These are phyloP conservation scores for Pantelozetes paolii DNA, from an alignment of 2,888 invertebrate genomes.

Conservation along the genomic window DNA sequence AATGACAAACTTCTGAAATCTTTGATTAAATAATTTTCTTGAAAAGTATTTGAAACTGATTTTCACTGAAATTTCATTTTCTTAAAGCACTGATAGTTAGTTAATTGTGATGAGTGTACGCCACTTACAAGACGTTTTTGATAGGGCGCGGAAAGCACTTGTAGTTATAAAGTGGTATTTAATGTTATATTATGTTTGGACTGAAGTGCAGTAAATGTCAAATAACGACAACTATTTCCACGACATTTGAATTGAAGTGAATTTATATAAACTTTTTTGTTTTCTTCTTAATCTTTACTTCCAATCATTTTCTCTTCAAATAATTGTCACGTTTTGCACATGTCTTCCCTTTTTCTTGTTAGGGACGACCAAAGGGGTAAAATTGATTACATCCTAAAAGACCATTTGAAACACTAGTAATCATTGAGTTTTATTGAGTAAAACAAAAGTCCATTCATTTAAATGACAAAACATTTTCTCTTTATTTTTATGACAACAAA, in stretches of 20 bases:
- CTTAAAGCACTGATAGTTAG: too few species aligned
- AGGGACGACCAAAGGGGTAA: neutral
- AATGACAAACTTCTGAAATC: too few species aligned
- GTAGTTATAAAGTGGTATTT: neutral
- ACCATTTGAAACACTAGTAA: neutral
- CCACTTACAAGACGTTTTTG: too few species aligned
- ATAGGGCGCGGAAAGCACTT: neutral
- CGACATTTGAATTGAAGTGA: constrained; percentile 5
- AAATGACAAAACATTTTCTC: too few species aligned
- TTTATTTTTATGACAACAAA: too few species aligned
- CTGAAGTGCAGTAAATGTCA: constrained; percentile 15
- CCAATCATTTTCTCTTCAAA: constrained; percentile 13
- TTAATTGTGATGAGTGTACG: too few species aligned
- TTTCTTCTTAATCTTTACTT: neutral
- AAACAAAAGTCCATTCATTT: too few species aligned
- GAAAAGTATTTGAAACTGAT: too few species aligned
- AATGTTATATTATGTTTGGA: constrained; percentile 3
- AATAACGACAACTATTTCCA: neutral
- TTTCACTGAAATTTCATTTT: too few species aligned
- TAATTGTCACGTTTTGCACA: constrained; percentile 14
- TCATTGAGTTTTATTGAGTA: too few species aligned
- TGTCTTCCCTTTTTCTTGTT: neutral
- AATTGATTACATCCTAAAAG: neutral
- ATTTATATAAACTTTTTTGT: neutral
- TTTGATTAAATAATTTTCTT: too few species aligned